A percentile compares a stretch with the other conserved stretches of the same genome.
Evolutionary conservation across 2,113 vertebrate genomes (phyloP).

Genomic region (Ailuropoda melanoleuca): DNA sequence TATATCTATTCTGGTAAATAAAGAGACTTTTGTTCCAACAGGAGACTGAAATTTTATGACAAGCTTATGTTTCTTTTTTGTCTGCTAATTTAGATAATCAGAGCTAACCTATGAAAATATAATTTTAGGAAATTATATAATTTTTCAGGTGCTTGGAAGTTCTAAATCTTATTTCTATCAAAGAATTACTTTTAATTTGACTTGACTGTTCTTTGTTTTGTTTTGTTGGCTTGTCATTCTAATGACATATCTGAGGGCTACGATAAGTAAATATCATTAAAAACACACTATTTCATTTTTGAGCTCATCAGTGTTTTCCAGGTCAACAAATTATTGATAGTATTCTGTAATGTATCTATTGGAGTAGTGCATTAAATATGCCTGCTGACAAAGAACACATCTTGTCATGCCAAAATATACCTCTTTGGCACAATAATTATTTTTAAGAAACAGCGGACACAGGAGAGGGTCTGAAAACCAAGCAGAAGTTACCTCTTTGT

Average conservation of each 20-base stretch:
- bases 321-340: not conserved
- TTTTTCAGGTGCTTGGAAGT: not conserved
- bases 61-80: constrained; percentile 16
- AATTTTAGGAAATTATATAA: not conserved
- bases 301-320: not conserved
- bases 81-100: not conserved
- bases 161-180: not conserved
- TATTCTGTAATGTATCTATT: not conserved
- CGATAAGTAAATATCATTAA: not conserved
- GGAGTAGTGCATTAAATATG: not conserved
- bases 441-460: not conserved
- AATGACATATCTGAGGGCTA: not conserved
- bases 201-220: not conserved
- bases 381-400: not conserved
- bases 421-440: not conserved
- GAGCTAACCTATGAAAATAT: not conserved
- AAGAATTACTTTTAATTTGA: not conserved
- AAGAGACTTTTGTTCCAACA: not conserved
- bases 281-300: not conserved
- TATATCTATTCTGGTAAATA: constrained; percentile 21
- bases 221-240: not conserved
- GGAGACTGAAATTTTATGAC: constrained; percentile 19
- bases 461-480: not conserved
- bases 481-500: not conserved
- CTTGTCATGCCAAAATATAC: not conserved